Evolutionary conservation across 2,113 vertebrate species (phyloP).

Genomic region (Bujurquina vittata): DNA sequence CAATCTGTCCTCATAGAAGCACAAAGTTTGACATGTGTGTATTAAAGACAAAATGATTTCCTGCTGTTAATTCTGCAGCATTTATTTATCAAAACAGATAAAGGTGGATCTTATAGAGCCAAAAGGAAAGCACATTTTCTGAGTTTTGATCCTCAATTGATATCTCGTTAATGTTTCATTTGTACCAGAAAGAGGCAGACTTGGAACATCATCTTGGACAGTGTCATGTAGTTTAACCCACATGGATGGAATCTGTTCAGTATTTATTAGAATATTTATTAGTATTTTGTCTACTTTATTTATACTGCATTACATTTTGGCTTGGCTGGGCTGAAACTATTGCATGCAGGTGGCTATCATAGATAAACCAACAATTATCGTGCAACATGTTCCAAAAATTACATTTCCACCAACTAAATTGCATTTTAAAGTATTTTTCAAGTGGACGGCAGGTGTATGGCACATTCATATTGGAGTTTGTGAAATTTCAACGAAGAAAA

Average conservation of each 20-base stretch:
- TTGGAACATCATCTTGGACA: background rate
- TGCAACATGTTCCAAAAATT: background rate
- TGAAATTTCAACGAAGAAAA: background rate
- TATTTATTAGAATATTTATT: background rate
- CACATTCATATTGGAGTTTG: background rate
- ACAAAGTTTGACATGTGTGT: background rate
- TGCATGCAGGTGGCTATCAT: background rate
- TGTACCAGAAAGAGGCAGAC: too few species aligned
- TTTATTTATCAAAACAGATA: slow-evolving; percentile 34
- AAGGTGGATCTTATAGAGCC: too few species aligned
- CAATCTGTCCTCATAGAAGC: background rate
- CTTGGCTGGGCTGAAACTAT: background rate
- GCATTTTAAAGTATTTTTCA: background rate
- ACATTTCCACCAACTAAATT: background rate
- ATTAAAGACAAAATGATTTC: background rate
- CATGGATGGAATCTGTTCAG: background rate
- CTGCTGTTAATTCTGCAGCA: slow-evolving; percentile 1
- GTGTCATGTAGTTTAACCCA: background rate
- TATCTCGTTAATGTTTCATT: too few species aligned
- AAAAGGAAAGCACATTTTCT: too few species aligned
- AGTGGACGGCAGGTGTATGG: background rate
- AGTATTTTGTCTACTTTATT: too few species aligned
- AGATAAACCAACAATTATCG: background rate
- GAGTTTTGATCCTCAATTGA: too few species aligned
- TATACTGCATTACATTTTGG: background rate